These are phyloP conservation scores for Philereme vetulata DNA, from an alignment of 2,888 invertebrate species.

Conservation along the genomic window DNA sequence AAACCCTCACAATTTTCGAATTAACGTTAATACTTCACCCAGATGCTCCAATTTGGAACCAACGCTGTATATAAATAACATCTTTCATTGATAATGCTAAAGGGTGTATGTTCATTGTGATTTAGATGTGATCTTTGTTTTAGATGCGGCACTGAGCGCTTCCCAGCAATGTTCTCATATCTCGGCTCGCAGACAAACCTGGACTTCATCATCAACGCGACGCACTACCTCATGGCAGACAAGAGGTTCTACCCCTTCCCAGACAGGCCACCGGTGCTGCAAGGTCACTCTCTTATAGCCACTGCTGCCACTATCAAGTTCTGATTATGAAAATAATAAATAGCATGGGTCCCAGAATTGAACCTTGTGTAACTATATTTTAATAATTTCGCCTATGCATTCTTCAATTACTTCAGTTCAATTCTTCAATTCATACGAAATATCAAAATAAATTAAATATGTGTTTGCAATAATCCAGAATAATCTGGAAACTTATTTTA, in stretches of 20 bases:
- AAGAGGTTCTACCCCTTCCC: constrained; percentile 56
- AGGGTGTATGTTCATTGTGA: too few relatives aligned
- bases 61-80: too few relatives aligned
- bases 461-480: too few relatives aligned
- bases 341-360: constrained; percentile 1
- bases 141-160: constrained; percentile 74
- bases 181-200: constrained; percentile 57
- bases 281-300: constrained; percentile 2
- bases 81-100: too few relatives aligned
- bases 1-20: too few relatives aligned
- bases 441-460: too few relatives aligned
- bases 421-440: too few relatives aligned
- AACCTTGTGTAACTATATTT: constrained; percentile 2
- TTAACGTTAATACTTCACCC: too few relatives aligned
- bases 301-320: not conserved
- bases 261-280: constrained; percentile 44
- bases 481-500: too few relatives aligned
- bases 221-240: constrained; percentile 61
- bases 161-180: constrained; percentile 71
- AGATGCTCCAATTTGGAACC: too few relatives aligned
- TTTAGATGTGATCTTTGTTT: constrained; percentile 15
- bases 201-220: constrained; percentile 66
- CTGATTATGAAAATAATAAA: not conserved
- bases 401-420: too few relatives aligned
- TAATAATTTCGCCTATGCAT: too few relatives aligned